These are phyloP conservation scores for Amblyornis subalaris DNA, from an alignment of 2,113 vertebrate species.

Conservation along the genomic window DNA sequence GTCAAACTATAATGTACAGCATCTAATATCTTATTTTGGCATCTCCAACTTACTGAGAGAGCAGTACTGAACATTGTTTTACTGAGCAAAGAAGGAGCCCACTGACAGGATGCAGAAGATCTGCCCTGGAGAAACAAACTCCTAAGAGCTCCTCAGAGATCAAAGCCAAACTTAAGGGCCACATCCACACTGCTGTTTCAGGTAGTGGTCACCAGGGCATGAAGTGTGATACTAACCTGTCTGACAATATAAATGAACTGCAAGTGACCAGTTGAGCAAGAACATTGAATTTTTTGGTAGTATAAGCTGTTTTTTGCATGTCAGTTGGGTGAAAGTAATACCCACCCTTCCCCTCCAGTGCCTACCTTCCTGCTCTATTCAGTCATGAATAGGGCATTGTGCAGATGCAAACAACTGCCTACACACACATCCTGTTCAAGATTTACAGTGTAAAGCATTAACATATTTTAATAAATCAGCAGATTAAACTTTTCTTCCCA, in stretches of 20 bases:
- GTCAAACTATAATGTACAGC: neutral
- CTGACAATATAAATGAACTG: neutral
- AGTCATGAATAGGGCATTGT: neutral
- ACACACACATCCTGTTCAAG: conserved; percentile 31
- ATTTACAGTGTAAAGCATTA: neutral
- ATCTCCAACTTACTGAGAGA: neutral
- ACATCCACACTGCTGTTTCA: neutral
- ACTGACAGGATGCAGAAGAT: neutral
- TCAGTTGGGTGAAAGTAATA: neutral
- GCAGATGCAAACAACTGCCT: conserved; percentile 32
- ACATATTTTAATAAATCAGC: conserved; percentile 19
- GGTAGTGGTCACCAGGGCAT: neutral
- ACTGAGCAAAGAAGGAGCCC: neutral
- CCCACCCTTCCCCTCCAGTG: neutral
- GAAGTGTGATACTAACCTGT: neutral
- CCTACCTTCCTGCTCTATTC: neutral
- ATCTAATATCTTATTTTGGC: neutral
- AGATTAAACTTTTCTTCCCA: neutral
- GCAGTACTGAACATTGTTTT: neutral
- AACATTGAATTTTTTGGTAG: neutral
- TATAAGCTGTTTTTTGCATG: neutral
- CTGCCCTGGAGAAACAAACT: neutral
- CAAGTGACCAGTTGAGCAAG: neutral
- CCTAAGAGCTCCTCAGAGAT: neutral
- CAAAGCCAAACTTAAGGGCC: neutral